Base-by-base conservation (phyloP, 2,113 vertebrate genomes). In the Patagioenas fasciata region DNA sequence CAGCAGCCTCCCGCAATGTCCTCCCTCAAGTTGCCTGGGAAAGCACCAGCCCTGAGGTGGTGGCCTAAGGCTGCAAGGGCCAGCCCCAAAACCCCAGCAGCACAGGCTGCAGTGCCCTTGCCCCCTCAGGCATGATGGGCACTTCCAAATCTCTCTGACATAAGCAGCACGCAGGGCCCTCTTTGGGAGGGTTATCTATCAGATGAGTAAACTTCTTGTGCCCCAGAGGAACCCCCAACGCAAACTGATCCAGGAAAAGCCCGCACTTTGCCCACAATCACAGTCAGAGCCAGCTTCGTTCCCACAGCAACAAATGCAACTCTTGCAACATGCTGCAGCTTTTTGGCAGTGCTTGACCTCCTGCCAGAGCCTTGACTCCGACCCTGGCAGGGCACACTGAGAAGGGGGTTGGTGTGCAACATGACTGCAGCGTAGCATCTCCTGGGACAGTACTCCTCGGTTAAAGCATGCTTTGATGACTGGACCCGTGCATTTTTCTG, bases 361-460 rank as follows among this genome's bases (percentile, higher is more conserved):
- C 62, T 51, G 86, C 80, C 0, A 1, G 75, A 91, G 77, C 56
- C 75, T 80, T 10, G 51, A 78, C 81, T 66, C 60, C 3, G 5
- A 10, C 32, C 29, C 70, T 75, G 90, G 70, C 84, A 62, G 58
- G 72, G 40, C 53, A 83, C 0, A 20, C 42, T 10, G 51, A 89
- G 75, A 88, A 94, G 73, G 38, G 23, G 57, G 70, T 84, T 96
- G 91, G 89, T 91, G 89, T 28, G 93, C 92, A 86, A 89, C 94
- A 67, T 47, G 67, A 6, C 73, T 62, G 73, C 85, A 36, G 61
- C 1, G 0, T 67, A 82, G 64, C 89, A 91, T 64, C 72, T 81
- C 95, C 50, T 44, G 0, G 44, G 61, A 67, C 92, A 82, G 85
- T 78, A 3, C 62, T 75, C 48, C 66, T 36, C 74, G 3, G 34